Base-by-base conservation (phyloP, 2,888 invertebrate genomes). In the Sussaba pulchella region DNA sequence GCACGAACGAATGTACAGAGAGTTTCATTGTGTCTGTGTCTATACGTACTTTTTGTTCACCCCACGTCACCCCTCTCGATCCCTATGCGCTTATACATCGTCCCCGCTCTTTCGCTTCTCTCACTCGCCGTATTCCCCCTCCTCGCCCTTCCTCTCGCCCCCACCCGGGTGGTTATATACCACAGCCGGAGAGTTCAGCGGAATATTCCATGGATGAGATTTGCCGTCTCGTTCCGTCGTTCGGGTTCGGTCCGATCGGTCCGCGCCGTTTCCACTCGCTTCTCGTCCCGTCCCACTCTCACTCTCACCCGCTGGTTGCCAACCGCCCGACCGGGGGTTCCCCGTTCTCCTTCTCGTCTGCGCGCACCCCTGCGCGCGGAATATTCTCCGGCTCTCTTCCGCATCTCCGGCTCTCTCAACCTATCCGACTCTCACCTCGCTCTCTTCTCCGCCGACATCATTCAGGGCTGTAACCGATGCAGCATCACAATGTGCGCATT, bases 131-230 rank as follows among this genome's bases (percentile, higher is more conserved):
- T 57, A 19, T 57, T 12, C 14, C 43, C 43, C 43, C 43, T 64
- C 36, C 64, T 52, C 64, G 47, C 54, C 39, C 24, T 3, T 31
- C 31, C 31, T 2, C 31, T 2, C 31, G 4, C 31, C 31, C 4
- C 6, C 31, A 31, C 31, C 31, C 31, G 2, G 6, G 52, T 54
- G 26, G 17, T 24, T 57, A 26, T 50, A 66, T 24, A 31, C 41
- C 64, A 61, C 26, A 73, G 54, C 54, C 63, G 39, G 70, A 78
- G 78, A 78, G 85, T 85, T 85, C 85, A 85, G 85, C 82, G 85
- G 85, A 85, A 85, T 85, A 85, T 85, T 85, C 85, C 85, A 84
- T 76, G 83, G 84, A 82, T 82, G 83, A 82, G 82, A 75, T 79
- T 82, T 75, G 74, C 75, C 78, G 45, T 85, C 85, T 82, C 75